Base-by-base conservation (phyloP, 2,888 invertebrate species). In the Cheilosia scutellata region DNA sequence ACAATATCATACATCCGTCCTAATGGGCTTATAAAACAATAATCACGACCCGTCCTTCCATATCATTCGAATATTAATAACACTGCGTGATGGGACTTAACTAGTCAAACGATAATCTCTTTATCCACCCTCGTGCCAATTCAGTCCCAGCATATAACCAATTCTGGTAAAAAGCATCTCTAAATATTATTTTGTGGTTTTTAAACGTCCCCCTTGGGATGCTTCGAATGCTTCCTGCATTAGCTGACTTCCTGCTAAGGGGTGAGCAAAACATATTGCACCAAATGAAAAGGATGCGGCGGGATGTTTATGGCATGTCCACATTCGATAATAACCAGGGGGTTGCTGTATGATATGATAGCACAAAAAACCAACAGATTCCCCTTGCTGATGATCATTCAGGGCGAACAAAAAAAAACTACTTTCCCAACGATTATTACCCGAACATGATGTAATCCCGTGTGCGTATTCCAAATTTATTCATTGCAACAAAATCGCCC, bases 171-270 rank as follows among this genome's bases (percentile, higher is more conserved):
- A 86, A 86, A 71, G n/a, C 60, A 75, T 80, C 44, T 66, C 71
- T 70, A 75, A 66, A 80, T 76, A 77, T 68, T 82, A 63, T 82
- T 76, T 76, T 82, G 86, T 63, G 86, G 86, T 86, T 86, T 86
- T 82, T 58, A 66, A 84, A 84, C 29, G 47, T 13, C 65, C 82
- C 80, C 80, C 70, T 53, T 42, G 79, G 83, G 79, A 84, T 74
- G 37, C 55, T 58, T 31, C 29, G 31, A 51, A 66, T 53, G 40
- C 53, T 77, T 77, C 83, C 58, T 71, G 75, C 51, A 63, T 63
- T 51, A 74, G 58, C 47, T 42, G 11, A 47, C 27, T 40, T 74
- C 74, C 55, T 68, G 75, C 16, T 49, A 44, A 63, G 71, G 76
- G 76, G 71, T 71, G 55, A 31, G 58, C 71, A 40, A 70, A 86